phyloP scores from a whole-genome alignment of 1,140 invertebrate genomes.

The Zaprionus lachaisei region DNA sequence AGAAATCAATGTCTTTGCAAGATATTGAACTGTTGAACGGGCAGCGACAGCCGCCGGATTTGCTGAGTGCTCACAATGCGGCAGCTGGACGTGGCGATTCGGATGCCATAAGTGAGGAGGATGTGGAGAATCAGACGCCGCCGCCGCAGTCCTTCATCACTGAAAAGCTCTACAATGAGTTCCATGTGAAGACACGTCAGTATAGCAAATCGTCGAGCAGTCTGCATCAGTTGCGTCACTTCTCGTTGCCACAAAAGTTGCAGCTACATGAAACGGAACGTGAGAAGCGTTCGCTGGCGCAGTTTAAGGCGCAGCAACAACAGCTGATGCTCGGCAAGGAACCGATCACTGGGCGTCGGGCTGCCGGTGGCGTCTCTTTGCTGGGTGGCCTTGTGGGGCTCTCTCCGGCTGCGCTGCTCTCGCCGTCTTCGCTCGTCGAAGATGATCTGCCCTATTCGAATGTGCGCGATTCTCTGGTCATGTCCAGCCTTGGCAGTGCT shows the following conservation, averaged over 20 bases:
- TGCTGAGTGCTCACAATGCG: slow-evolving; percentile 58
- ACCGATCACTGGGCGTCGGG: slow-evolving; percentile 69
- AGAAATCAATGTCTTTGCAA: slow-evolving; percentile 80
- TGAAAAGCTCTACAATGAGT: slow-evolving; percentile 87
- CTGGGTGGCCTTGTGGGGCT: slow-evolving; percentile 55
- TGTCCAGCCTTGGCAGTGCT: slow-evolving; percentile 54
- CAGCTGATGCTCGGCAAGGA: slow-evolving; percentile 44
- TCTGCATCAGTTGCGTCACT: slow-evolving; percentile 85
- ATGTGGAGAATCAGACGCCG: slow-evolving; percentile 75
- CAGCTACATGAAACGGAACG: slow-evolving; percentile 71
- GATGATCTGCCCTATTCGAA: slow-evolving; percentile 82
- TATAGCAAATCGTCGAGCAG: slow-evolving; percentile 87
- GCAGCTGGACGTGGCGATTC: slow-evolving; percentile 18
- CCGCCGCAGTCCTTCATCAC: slow-evolving; percentile 87
- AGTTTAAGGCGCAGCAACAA: slow-evolving; percentile 61
- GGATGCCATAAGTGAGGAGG: slow-evolving; percentile 79
- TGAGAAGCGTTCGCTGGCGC: slow-evolving; percentile 59
- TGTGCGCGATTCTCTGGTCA: slow-evolving; percentile 79
- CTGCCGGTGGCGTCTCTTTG: slow-evolving; percentile 75
- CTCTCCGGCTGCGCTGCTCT: slow-evolving; percentile 40
- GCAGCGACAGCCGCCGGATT: slow-evolving; percentile 63
- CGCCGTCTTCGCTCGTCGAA: slow-evolving; percentile 63
- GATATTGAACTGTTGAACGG: slow-evolving; percentile 77
- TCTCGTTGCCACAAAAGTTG: slow-evolving; percentile 77
- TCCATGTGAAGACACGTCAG: slow-evolving; percentile 87